Base-by-base conservation (phyloP, 1,140 invertebrate species). In the Drosophila pallidifrons region DNA sequence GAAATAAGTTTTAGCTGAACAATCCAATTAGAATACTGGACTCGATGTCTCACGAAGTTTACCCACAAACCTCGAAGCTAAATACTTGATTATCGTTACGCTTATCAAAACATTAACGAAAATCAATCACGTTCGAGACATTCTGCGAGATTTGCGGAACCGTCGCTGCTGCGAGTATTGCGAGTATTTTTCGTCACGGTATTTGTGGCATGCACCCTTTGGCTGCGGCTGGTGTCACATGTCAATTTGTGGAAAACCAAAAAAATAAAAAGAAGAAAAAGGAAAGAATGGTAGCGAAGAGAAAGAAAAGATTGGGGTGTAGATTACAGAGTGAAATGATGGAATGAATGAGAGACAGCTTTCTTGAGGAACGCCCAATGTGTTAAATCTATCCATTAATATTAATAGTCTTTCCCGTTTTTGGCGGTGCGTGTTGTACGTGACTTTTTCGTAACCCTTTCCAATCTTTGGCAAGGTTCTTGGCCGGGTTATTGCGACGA, bases 341-440 rank as follows among this genome's bases (percentile, higher is more conserved):
- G 4, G 43, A 35, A 49, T 10, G 20, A 16, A 15, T 38, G 45
- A 28, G 10, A 52, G 65, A 87, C 74, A 74, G 72, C 65, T 83
- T 76, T 88, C 66, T 77, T 81, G 78, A 65, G 81, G 68, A 80
- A 83, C 88, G 88, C 88, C 88, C 88, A 91, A 85, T 81, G 88
- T 85, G 88, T 91, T 91, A 91, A 70, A 75, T 68, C 81, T 82
- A 88, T 83, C 83, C 88, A 91, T 91, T 91, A 91, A 91, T 91
- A 91, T 88, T 91, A 91, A 91, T 91, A 83, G 83, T 81, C 78
- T 61, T 66, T 77, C 46, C 54, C 69, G 25, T 75, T 32, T 67
- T 32, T 67, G 25, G 51, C 66, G 54, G 72, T 86, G 86, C 86
- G 86, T 89, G 86, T 73, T 81, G 81, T 85, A 91, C 88, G 88